These are phyloP conservation scores for Urophycis tenuis DNA, from an alignment of 2,797 vertebrate species.

Conservation along the genomic window DNA sequence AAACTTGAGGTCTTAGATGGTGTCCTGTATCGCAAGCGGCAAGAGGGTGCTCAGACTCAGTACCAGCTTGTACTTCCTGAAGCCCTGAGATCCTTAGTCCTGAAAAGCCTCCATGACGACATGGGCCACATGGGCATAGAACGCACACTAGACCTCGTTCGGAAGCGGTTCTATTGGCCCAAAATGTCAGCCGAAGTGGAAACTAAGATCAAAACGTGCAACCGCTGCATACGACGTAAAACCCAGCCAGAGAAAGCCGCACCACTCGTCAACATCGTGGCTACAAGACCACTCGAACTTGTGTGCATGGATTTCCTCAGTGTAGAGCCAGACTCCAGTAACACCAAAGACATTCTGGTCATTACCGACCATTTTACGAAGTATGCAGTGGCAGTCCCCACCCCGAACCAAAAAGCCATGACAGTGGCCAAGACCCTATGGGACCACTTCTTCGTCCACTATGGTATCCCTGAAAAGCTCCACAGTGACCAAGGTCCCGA, in stretches of 20 bases:
- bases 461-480: no score
- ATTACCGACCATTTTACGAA: no score
- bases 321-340: no score
- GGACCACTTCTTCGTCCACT: no score
- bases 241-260: slow-evolving; percentile 4
- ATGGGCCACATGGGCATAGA: slow-evolving; percentile 13
- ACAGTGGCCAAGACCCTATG: no score
- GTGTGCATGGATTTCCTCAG: no score
- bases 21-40: slow-evolving; percentile 13
- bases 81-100: not conserved
- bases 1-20: slow-evolving; percentile 5
- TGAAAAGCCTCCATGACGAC: not conserved
- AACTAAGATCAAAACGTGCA: slow-evolving; percentile 4
- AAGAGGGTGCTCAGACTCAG: not conserved
- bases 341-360: no score
- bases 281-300: not conserved
- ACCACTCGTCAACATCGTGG: slow-evolving; percentile 17
- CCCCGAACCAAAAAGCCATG: no score
- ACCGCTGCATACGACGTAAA: slow-evolving; percentile 16
- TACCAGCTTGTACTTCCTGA: slow-evolving; percentile 29
- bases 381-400: no score
- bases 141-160: slow-evolving; percentile 14
- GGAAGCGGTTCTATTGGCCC: slow-evolving; percentile 25
- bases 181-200: slow-evolving; percentile 18
- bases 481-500: no score